Percentiles rank a stretch among this genome's conserved stretches.
Evolutionary conservation across 1,140 invertebrate genomes (phyloP).

Genomic region (Calosoma granatense): DNA sequence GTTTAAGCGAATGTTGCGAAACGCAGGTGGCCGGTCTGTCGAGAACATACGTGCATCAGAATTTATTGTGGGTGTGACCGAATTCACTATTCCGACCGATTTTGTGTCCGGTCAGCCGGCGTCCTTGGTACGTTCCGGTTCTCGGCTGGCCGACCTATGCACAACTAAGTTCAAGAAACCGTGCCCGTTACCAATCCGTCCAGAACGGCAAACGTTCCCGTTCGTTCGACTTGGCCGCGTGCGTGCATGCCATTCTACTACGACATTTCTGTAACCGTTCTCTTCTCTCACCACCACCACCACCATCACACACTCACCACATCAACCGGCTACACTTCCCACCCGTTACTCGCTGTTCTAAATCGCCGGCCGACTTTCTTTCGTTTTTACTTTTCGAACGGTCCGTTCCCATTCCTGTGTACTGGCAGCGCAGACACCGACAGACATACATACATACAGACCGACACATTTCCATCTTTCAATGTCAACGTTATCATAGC

Average conservation of each 20-base stretch:
- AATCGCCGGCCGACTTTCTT: background rate
- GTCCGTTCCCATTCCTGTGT: no score
- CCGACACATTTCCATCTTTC: no score
- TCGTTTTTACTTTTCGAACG: background rate
- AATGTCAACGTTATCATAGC: background rate
- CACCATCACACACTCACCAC: no score
- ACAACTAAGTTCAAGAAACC: background rate
- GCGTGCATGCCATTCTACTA: background rate
- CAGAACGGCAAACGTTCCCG: background rate
- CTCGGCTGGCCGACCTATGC: background rate
- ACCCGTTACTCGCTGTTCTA: background rate
- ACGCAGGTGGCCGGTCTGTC: background rate
- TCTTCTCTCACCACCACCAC: no score
- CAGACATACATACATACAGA: no score
- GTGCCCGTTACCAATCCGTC: slow-evolving; percentile 2
- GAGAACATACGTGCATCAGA: background rate
- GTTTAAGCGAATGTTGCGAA: background rate
- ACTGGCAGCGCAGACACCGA: no score
- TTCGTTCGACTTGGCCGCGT: background rate
- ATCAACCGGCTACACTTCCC: background rate
- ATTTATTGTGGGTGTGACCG: slow-evolving; percentile 1
- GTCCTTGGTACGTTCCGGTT: slow-evolving; percentile 4
- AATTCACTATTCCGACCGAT: background rate
- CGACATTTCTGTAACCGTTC: no score
- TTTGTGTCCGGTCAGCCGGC: background rate